Conservation (phyloP, 2,888 invertebrate species). For the Plutella xylostella region DNA sequence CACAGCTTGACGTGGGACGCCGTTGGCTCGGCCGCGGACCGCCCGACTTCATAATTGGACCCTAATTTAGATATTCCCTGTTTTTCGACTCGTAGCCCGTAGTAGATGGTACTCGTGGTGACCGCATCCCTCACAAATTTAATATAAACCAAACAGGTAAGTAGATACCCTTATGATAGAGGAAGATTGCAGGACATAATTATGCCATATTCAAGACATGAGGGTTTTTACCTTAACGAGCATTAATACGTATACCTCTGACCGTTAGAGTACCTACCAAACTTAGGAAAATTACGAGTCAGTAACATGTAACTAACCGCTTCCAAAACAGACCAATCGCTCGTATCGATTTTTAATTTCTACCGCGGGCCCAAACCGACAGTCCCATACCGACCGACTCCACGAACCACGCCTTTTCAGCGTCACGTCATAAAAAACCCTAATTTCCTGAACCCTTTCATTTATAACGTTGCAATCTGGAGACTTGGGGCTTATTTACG, state of each 20-base stretch:
- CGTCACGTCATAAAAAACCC: slow-evolving; percentile 63
- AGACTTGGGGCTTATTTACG: slow-evolving; percentile 62
- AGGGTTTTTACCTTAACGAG: background rate
- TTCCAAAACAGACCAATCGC: too few species aligned
- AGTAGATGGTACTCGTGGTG: background rate
- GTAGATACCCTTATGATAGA: background rate
- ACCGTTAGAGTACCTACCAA: background rate
- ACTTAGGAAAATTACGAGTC: too few species aligned
- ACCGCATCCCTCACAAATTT: background rate
- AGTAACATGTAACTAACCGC: too few species aligned
- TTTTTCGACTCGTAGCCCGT: background rate
- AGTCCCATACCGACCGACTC: slow-evolving; percentile 35
- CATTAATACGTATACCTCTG: background rate
- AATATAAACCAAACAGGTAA: background rate
- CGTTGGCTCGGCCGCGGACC: background rate
- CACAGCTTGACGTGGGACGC: background rate
- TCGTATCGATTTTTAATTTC: background rate
- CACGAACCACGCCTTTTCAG: slow-evolving; percentile 18
- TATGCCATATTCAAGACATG: too few species aligned
- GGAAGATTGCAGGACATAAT: background rate
- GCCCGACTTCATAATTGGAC: too few species aligned
- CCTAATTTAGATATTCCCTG: background rate
- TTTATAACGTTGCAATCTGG: slow-evolving; percentile 66
- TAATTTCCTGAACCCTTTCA: slow-evolving; percentile 69
- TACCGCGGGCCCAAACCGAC: slow-evolving; percentile 17